Evolutionary conservation across 2,797 vertebrate species (phyloP).

Genomic region (Myripristis murdjan): DNA sequence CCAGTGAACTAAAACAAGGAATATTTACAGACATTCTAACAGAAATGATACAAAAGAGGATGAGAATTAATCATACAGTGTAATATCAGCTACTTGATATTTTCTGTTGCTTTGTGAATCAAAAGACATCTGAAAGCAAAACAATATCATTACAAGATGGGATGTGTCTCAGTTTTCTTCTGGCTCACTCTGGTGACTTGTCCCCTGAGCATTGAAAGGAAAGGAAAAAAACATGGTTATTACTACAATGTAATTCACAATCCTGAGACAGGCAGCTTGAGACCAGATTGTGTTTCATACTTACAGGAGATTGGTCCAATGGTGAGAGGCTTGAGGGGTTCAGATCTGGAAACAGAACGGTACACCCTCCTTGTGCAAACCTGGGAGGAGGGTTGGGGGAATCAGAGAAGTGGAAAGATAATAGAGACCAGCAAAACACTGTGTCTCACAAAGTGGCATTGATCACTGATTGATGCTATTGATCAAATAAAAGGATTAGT

Average conservation of each 20-base stretch:
- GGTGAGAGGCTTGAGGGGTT: constrained; percentile 20
- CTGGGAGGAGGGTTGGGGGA: constrained; percentile 18
- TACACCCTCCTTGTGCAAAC: constrained; percentile 35
- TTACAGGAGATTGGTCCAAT: constrained; percentile 73
- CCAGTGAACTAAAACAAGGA: not conserved
- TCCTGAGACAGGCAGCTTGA: not conserved
- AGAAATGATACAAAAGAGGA: not conserved
- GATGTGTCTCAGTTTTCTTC: not conserved
- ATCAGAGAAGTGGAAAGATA: not conserved
- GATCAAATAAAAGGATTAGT: not conserved
- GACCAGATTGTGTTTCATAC: constrained; percentile 17
- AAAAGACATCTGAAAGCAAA: not conserved
- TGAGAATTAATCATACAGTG: not conserved
- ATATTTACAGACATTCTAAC: not conserved
- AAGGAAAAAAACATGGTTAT: constrained; percentile 1
- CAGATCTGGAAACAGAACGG: constrained; percentile 53
- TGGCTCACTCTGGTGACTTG: constrained; percentile 28
- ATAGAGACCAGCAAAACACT: not conserved
- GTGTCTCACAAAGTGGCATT: not conserved
- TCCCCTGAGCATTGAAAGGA: constrained; percentile 48
- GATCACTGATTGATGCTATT: not conserved
- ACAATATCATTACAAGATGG: not conserved
- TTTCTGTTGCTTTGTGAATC: not conserved
- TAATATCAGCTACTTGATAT: not conserved
- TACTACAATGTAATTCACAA: not conserved